Evolutionary conservation across 2,113 vertebrate species (phyloP).

Genomic region (Myxocyprinus asiaticus): DNA sequence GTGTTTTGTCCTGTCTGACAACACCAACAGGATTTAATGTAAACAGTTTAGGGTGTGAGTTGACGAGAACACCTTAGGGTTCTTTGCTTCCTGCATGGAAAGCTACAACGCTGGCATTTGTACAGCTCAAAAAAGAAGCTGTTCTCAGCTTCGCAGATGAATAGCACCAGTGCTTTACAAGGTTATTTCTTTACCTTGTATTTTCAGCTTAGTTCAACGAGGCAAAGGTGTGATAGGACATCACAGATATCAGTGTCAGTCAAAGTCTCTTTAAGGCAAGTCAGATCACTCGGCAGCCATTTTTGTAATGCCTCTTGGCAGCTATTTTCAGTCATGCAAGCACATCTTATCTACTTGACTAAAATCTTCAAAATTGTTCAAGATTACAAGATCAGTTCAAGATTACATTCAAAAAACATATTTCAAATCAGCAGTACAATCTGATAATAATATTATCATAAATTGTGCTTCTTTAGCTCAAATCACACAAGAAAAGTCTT

Average conservation of each 20-base stretch:
- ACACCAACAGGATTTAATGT: background rate
- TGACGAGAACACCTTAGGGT: background rate
- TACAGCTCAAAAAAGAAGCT: background rate
- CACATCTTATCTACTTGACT: too few species aligned
- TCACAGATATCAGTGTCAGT: constrained; percentile 23
- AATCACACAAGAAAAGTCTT: too few species aligned
- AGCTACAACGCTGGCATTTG: background rate
- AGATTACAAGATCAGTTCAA: too few species aligned
- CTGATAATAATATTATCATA: too few species aligned
- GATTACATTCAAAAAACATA: too few species aligned
- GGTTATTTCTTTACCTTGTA: background rate
- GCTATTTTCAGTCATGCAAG: too few species aligned
- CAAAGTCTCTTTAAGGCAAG: background rate
- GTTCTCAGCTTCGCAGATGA: background rate
- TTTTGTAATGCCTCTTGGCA: too few species aligned
- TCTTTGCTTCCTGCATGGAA: background rate
- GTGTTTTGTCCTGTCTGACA: constrained; percentile 7
- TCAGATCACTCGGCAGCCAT: background rate
- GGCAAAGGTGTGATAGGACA: background rate
- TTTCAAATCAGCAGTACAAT: too few species aligned
- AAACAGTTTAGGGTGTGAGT: constrained; percentile 26
- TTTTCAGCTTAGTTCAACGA: constrained; percentile 14
- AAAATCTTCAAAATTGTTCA: too few species aligned
- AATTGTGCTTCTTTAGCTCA: too few species aligned
- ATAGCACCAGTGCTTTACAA: constrained; percentile 26